phyloP scores from a whole-genome alignment of 2,797 vertebrate species.

The Gymnocypris eckloni region DNA sequence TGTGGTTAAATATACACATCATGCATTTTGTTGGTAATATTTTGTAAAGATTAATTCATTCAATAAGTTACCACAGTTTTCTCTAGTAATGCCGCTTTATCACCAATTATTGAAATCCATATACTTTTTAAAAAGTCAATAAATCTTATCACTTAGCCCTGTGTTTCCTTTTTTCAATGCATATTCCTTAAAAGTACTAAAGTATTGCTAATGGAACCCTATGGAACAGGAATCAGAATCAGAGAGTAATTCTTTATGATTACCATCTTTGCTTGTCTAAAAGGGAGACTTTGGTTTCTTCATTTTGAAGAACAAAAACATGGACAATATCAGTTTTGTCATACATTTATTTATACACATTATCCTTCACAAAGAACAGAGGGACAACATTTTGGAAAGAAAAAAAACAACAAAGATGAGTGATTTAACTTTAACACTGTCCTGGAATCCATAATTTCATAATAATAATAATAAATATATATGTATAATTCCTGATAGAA shows the following conservation, averaged over 20 bases:
- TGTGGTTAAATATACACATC: too few relatives aligned
- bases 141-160: neutral
- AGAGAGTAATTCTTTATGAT: neutral
- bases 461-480: conserved; percentile 24
- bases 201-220: neutral
- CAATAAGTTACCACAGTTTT: too few relatives aligned
- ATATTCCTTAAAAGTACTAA: neutral
- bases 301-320: neutral
- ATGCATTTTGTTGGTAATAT: too few relatives aligned
- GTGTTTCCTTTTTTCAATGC: neutral
- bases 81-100: too few relatives aligned
- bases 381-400: conserved; percentile 68
- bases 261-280: neutral
- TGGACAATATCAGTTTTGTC: conserved; percentile 54
- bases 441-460: conserved; percentile 25
- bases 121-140: too few relatives aligned
- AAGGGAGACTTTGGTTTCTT: neutral
- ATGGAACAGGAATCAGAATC: neutral
- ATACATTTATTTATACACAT: conserved; percentile 82
- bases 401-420: conserved; percentile 66
- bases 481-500: conserved; percentile 9
- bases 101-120: too few relatives aligned
- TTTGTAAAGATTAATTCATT: too few relatives aligned
- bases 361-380: conserved; percentile 80
- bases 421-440: conserved; percentile 67